Percentiles rank a stretch among this genome's conserved stretches.
Conservation (phyloP, 1,140 invertebrate genomes). For the Drosophila triauraria region DNA sequence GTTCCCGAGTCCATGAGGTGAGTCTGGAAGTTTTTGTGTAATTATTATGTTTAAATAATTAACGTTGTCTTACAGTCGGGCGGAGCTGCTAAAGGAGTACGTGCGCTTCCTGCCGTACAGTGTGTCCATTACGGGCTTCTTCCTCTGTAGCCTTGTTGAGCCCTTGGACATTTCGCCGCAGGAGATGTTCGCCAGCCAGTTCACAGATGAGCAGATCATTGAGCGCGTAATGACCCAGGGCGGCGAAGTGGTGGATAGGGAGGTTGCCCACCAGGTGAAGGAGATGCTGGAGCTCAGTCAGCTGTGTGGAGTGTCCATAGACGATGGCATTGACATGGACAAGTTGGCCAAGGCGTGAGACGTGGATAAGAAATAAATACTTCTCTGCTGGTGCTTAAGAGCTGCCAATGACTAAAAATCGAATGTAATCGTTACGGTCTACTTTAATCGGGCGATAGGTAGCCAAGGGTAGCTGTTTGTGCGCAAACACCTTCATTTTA, state of each 20-base stretch:
- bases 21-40: not conserved
- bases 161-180: conserved; percentile 22
- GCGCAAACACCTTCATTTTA: not conserved
- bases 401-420: not conserved
- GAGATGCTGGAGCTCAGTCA: conserved; percentile 69
- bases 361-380: conserved; percentile 3
- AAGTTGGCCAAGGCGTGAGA: conserved; percentile 6
- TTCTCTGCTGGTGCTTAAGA: not conserved
- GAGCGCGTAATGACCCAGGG: conserved; percentile 34
- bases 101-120: conserved; percentile 66
- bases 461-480: not conserved
- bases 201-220: conserved; percentile 38
- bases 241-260: conserved; percentile 65
- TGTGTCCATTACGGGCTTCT: conserved; percentile 39
- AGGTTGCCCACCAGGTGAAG: conserved; percentile 67
- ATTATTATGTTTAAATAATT: not conserved
- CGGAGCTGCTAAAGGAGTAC: conserved; percentile 69
- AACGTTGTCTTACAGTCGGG: conserved; percentile 25
- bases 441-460: not conserved
- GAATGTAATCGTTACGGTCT: not conserved
- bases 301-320: conserved; percentile 55
- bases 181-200: conserved; percentile 39
- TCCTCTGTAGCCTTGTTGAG: conserved; percentile 60
- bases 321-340: conserved; percentile 55
- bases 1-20: conserved; percentile 69